Conservation (phyloP, 2,113 vertebrate species). For the Lepidothrix coronata region DNA sequence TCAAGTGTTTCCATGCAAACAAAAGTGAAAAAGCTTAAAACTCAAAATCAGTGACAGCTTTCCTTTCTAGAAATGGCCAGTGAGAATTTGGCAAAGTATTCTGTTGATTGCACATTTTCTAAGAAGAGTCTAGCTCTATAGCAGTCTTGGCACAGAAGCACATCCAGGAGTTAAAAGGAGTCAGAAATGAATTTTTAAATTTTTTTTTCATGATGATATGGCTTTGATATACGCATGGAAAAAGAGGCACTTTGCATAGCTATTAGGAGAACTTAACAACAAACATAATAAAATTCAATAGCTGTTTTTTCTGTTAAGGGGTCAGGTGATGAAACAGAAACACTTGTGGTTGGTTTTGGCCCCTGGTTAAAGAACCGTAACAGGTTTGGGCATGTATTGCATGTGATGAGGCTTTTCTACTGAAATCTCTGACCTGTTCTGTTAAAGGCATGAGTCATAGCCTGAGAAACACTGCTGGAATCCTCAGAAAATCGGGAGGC, state of each 20-base stretch:
- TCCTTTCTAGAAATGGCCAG: not conserved
- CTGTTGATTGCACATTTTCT: not conserved
- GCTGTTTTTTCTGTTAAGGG: constrained; percentile 1
- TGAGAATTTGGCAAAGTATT: not conserved
- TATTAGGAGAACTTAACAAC: constrained; percentile 33
- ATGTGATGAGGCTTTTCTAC: not conserved
- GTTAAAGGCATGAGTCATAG: constrained; percentile 21
- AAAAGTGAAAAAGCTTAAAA: not conserved
- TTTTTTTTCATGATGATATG: not conserved
- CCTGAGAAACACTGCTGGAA: not conserved
- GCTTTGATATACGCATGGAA: constrained; percentile 24
- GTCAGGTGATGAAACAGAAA: constrained; percentile 13
- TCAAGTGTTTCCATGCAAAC: not conserved
- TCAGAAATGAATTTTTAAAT: not conserved
- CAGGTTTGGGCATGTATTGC: constrained; percentile 8
- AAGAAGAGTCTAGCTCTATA: not conserved
- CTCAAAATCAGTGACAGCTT: not conserved
- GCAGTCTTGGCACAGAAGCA: not conserved
- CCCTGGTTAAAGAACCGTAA: constrained; percentile 13
- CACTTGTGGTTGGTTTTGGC: constrained; percentile 6
- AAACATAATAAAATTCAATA: constrained; percentile 31
- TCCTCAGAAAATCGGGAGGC: not conserved
- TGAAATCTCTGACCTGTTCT: constrained; percentile 15
- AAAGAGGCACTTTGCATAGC: constrained; percentile 28
- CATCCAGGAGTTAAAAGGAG: constrained; percentile 7